Evolutionary conservation across 2,888 invertebrate species (phyloP), one percentile per base, ranked within the genome.

Genomic region (Arge pagana): DNA sequence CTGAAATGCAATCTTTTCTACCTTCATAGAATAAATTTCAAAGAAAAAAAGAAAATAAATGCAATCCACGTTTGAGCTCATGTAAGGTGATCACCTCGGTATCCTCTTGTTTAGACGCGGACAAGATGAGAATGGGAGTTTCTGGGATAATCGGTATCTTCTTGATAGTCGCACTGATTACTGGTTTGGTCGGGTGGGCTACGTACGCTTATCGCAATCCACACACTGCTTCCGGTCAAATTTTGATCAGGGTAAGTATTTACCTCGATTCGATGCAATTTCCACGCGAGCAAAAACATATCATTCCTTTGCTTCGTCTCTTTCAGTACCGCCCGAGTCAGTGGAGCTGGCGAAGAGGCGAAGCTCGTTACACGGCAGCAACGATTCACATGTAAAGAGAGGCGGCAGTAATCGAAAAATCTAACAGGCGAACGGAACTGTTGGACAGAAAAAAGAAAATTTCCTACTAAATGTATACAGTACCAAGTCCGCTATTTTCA

Each of bases 191-290:
- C 19, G 83, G 86, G 6, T 98, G 97, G 97, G 78, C 89, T 13
- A 78, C 89, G 13, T 98, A 98, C 77, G 98, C 97, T 3, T 99
- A 97, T 80, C 88, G 91, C 72, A 93, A 96, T 80, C 98, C 98
- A 2, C 96, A 96, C 72, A 92, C 95, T 4, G 85, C 91, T 43
- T 95, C 96, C 63, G 99, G 99, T 56, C 96, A 97, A 78, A 85
- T 97, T 70, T 85, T 99, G 48, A 98, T 99, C 70, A 91, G 93
- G 87, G 96, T 96, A 79, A 81, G 82, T 74, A 35, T 42, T 18
- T 18, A 18, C n/a, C 3, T 37, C 10, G 3, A 2, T 48, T 35
- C 41, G 41, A 43, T 51, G 39, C 40, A 10, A 15, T 42, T 10
- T 48, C 54, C 21, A 19, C 11, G 13, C n/a, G 16, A 53, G 36